Conservation (phyloP, 2,113 vertebrate genomes). For the Mesoclemmys tuberculata region DNA sequence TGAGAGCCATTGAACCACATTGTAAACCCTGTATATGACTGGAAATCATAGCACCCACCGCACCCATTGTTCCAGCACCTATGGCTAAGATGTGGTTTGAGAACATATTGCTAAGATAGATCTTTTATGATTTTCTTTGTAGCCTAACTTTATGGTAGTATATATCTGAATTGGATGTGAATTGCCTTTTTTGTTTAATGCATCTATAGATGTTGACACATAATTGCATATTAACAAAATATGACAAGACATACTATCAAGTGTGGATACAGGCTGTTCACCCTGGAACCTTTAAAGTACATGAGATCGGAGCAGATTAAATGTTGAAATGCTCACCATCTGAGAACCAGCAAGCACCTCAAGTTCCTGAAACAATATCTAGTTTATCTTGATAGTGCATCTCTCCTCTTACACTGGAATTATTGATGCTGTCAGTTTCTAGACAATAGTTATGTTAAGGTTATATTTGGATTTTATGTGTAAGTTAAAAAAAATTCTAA, state of each 20-base stretch:
- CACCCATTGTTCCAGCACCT: no score
- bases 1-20: no score
- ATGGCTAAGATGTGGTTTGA: neutral
- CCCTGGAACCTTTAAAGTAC: neutral
- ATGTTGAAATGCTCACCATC: conserved; percentile 52
- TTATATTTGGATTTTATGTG: neutral
- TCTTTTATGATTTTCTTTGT: neutral
- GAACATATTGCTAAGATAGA: neutral
- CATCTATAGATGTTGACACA: neutral
- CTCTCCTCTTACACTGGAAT: conserved; percentile 37
- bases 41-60: no score
- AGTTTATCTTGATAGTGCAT: conserved; percentile 31
- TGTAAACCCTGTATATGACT: no score
- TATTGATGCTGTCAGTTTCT: conserved; percentile 2
- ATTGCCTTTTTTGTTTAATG: neutral
- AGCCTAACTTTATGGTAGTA: neutral
- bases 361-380: conserved; percentile 46
- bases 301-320: conserved; percentile 5
- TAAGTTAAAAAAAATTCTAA: neutral
- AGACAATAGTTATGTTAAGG: neutral
- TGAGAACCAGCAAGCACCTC: conserved; percentile 36
- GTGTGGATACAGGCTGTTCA: neutral
- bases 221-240: neutral
- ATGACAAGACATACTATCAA: neutral
- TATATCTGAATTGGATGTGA: no score